Conservation (phyloP, 1,140 invertebrate species). For the Eueides isabella region DNA sequence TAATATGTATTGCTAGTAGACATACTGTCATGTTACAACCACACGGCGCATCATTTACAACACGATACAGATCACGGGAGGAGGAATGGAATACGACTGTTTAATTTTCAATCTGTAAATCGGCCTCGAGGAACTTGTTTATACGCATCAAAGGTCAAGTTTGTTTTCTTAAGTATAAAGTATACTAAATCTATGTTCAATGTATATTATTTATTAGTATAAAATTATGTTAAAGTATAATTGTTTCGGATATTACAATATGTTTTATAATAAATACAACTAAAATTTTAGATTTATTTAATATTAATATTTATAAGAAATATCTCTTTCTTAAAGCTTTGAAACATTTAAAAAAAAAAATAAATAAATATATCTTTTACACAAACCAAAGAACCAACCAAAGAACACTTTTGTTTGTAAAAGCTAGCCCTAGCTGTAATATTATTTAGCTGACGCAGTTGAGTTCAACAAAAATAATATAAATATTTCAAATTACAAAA, state of each 20-base stretch:
- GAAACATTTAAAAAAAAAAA: not conserved
- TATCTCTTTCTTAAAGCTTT: not conserved
- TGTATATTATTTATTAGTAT: not conserved
- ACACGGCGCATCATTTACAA: conserved; percentile 47
- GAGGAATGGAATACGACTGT: conserved; percentile 40
- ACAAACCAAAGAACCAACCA: too few species aligned
- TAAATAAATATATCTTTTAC: not conserved
- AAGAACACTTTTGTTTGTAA: not conserved
- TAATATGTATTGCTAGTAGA: conserved; percentile 28
- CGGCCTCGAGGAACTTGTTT: conserved; percentile 45
- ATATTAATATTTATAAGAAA: not conserved
- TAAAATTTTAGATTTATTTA: not conserved
- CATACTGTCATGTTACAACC: conserved; percentile 37
- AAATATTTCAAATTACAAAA: conserved; percentile 48
- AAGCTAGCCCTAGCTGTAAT: not conserved
- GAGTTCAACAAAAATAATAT: conserved; percentile 31
- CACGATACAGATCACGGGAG: conserved; percentile 32
- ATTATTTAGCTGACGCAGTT: conserved; percentile 31
- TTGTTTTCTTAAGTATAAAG: conserved; percentile 18
- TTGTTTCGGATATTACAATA: not conserved
- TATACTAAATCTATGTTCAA: not conserved
- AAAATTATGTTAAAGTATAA: not conserved
- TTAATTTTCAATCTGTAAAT: conserved; percentile 16
- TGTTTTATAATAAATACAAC: not conserved
- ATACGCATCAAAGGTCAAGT: conserved; percentile 32